A percentile compares a stretch with the other conserved stretches of the same genome.
Conservation (phyloP, 2,888 invertebrate genomes). For the Gastrophysa polygoni region DNA sequence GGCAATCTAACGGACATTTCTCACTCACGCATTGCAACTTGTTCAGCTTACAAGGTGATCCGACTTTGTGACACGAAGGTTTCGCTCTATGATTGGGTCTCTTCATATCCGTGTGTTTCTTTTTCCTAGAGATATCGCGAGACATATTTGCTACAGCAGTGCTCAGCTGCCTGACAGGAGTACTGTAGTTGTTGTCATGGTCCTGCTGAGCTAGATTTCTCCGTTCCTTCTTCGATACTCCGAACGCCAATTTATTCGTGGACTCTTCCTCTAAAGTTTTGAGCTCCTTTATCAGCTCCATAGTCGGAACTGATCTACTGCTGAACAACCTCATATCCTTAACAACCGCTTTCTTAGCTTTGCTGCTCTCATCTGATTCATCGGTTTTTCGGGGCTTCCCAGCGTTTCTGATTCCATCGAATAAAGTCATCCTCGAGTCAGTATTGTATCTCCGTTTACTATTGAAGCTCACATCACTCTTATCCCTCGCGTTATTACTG, state of each 20-base stretch:
- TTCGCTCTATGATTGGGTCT: background rate
- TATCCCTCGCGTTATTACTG: constrained; percentile 9
- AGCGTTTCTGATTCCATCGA: background rate
- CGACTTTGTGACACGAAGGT: constrained; percentile 5
- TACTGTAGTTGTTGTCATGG: background rate
- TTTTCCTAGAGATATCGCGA: background rate
- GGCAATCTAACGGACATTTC: constrained; percentile 5
- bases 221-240: background rate
- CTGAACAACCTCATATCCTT: background rate
- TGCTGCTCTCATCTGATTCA: background rate
- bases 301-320: background rate
- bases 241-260: background rate
- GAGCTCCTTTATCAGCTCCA: constrained; percentile 7
- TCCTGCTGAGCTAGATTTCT: background rate
- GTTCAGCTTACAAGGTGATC: background rate
- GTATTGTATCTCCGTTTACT: constrained; percentile 22
- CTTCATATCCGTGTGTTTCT: background rate
- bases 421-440: constrained; percentile 7
- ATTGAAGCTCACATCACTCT: constrained; percentile 4
- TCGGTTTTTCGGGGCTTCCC: background rate
- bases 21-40: background rate
- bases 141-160: background rate
- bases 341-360: background rate
- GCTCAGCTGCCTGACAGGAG: constrained; percentile 8
- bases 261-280: background rate